Base-by-base conservation (phyloP, 2,113 vertebrate genomes). In the Indicator maculatus region DNA sequence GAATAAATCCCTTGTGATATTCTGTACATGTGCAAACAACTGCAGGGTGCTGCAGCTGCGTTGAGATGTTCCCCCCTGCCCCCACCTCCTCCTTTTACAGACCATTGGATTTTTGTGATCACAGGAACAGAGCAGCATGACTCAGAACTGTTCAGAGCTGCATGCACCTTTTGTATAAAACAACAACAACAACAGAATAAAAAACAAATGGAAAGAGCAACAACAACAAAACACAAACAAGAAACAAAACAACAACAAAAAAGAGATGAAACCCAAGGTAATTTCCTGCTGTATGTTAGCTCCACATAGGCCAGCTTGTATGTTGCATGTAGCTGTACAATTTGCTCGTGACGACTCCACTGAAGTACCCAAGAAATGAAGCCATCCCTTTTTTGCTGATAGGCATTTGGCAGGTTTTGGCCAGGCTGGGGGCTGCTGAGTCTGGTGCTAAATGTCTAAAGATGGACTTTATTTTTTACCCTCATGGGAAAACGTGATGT, bases 271-370 rank as follows among this genome's bases (percentile, higher is more conserved):
- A 6, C 41, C 41, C 41, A 98, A 97, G 98, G 97, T 98, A 97
- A 98, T 97, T 98, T 98, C 99, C 97, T 98, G 98, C 98, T 98
- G 98, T 98, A 98, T 99, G 99, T 99, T 99, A 99, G 98, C 98
- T 99, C 98, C 98, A 99, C 98, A 98, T 99, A 99, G 98, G 98
- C 98, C 98, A 98, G 98, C 98, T 99, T 99, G 99, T 99, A 98
- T 99, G 99, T 99, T 99, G 99, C 99, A 99, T 99, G 99, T 99
- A 98, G 98, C 98, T 99, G 99, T 99, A 99, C 98, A 99, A 98
- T 99, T 99, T 99, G 99, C 99, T 99, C 96, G 98, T 99, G 99
- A 98, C 98, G 98, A 99, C 97, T 98, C 98, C 99, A 98, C 98
- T 96, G 97, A 98, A 98, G 98, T 98, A 99, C 98, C 97, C 98